Evolutionary conservation across 2,797 vertebrate genomes (phyloP).

Genomic region (Setipinna tenuifilis): DNA sequence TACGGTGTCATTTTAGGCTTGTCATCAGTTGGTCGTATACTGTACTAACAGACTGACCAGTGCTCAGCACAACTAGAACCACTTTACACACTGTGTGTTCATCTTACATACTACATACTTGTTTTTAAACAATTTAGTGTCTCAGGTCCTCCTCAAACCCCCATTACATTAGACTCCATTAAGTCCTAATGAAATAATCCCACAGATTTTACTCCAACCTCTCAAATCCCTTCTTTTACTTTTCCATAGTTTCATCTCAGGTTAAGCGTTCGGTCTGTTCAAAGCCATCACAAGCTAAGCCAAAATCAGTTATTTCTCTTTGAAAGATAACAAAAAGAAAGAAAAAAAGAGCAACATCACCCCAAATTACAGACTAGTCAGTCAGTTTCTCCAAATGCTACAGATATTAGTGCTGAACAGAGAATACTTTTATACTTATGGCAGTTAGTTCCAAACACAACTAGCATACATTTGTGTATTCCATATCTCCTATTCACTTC

Average conservation of each 20-base stretch:
- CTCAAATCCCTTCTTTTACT: neutral
- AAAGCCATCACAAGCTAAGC: neutral
- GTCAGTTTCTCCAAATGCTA: neutral
- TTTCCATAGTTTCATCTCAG: neutral
- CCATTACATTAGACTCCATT: neutral
- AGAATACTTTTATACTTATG: neutral
- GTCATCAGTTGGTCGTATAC: neutral
- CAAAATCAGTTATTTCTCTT: neutral
- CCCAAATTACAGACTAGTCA: neutral
- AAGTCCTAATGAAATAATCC: neutral
- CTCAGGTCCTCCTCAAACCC: neutral
- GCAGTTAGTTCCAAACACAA: neutral
- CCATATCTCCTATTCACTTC: neutral
- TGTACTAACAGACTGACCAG: neutral
- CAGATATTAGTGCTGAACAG: neutral
- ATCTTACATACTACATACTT: neutral
- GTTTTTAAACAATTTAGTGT: neutral
- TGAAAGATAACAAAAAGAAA: neutral
- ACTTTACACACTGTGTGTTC: neutral
- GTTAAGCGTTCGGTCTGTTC: neutral
- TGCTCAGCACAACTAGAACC: constrained; percentile 15
- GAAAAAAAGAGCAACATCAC: neutral
- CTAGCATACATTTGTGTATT: neutral
- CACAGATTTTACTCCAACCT: constrained; percentile 1
- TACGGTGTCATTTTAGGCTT: neutral